Evolutionary conservation across 35 echinoderm and acorn worm species (phyloP), one percentile per base, ranked within the genome.

Genomic region (Antedon bifida): DNA sequence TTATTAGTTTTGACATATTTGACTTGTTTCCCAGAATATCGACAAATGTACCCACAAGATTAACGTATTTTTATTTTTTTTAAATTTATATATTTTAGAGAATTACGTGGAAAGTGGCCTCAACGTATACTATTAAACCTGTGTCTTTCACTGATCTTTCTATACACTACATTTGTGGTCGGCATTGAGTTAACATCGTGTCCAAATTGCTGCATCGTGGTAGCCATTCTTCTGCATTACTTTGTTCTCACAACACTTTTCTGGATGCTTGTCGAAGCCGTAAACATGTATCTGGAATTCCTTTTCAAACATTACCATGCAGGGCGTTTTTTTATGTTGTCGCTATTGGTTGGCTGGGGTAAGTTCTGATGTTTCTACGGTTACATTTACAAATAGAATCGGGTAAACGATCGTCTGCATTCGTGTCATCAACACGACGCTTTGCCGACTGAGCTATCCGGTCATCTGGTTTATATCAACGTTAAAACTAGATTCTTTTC

Each of bases 181-280:
- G 51, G 51, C 1, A 64, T 64, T 64, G 51, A 64, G 51, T 64
- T 64, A 26, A 64, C 51, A 21, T 16, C 9, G 1, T 64, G 51
- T 64, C 26, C 9, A 16, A 11, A 26, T 64, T 64, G 79, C 26
- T 96, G 93, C 30, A 88, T 83, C 36, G 28, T 73, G 23, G 44
- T 34, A 16, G 93, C 93, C 86, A 96, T 96, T 7, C 82, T 86
- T 31, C 45, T 96, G 17, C 93, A 96, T 31, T 96, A 91, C 76
- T 91, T 96, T 36, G 90, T 91, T 9, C 39, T 96, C 16, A 83
- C 89, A 29, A 86, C 93, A 3, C 91, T 96, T 31, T 55, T 91
- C 14, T 96, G 93, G 93, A 96, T 96, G 93, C 89, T 83, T 14
- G 91, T 85, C 33, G 93, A 96, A 74, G 93, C 93, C 19, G 87